Evolutionary conservation across 1,140 invertebrate species (phyloP).

Genomic region (Rhysida immarginata): DNA sequence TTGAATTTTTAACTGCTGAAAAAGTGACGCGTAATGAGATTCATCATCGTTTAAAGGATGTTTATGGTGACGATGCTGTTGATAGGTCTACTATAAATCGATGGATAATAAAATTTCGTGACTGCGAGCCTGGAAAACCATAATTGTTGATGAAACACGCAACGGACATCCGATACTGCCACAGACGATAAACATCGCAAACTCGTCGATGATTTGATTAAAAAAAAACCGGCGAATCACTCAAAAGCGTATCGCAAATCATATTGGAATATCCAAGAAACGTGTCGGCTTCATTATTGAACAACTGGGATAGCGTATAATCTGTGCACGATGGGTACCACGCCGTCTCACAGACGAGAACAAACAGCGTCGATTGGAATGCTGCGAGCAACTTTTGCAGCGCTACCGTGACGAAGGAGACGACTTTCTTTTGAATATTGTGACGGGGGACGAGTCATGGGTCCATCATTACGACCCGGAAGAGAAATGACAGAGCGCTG

Average conservation of each 20-base stretch:
- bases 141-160: background rate
- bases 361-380: background rate
- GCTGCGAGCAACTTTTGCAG: background rate
- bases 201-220: background rate
- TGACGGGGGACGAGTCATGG: slow-evolving; percentile 14
- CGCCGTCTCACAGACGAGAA: background rate
- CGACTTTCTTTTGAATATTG: slow-evolving; percentile 6
- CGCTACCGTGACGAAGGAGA: background rate
- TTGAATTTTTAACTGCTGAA: background rate
- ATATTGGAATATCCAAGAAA: background rate
- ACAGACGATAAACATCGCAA: background rate
- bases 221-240: background rate
- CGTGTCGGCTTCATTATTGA: background rate
- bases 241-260: background rate
- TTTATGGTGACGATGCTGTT: background rate
- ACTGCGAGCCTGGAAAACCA: background rate
- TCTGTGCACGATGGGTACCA: background rate
- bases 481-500: background rate
- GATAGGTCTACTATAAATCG: background rate
- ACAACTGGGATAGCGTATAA: background rate
- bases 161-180: background rate
- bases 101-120: background rate
- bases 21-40: background rate
- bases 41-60: background rate
- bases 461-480: slow-evolving; percentile 13